These are phyloP conservation scores for Theocolax elegans DNA, from an alignment of 1,140 invertebrate species.

Conservation along the genomic window DNA sequence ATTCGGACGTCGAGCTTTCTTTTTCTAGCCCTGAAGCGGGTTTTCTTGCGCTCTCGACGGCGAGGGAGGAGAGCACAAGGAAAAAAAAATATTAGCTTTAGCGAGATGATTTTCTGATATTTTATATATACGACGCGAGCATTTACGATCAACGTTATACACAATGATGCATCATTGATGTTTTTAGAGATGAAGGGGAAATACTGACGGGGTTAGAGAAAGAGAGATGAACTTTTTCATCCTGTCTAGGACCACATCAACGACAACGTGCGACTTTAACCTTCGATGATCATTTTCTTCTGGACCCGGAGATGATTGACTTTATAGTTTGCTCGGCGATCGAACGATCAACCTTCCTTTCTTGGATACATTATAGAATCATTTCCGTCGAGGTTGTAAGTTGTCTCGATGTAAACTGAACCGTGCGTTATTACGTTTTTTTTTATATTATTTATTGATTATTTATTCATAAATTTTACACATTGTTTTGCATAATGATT, in stretches of 20 bases:
- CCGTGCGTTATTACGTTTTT: no score
- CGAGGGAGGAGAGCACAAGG: background rate
- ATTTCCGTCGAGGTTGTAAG: no score
- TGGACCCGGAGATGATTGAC: background rate
- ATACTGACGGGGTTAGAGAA: no score
- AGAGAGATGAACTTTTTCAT: background rate
- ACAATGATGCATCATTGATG: constrained; percentile 5
- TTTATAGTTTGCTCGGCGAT: no score
- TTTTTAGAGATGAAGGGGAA: constrained; percentile 4
- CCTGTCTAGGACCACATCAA: background rate
- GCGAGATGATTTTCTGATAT: background rate
- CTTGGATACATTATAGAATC: no score
- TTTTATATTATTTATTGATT: no score
- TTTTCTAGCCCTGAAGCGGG: background rate
- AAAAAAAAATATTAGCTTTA: background rate
- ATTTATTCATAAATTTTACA: no score
- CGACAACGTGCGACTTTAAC: background rate
- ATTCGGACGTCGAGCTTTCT: background rate
- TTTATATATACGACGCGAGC: background rate
- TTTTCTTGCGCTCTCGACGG: background rate
- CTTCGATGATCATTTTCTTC: background rate
- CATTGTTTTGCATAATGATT: no score
- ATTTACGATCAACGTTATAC: background rate
- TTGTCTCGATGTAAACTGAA: no score
- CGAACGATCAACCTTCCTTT: no score